Conservation (phyloP, 2,888 invertebrate genomes). For the Bembecia ichneumoniformis region DNA sequence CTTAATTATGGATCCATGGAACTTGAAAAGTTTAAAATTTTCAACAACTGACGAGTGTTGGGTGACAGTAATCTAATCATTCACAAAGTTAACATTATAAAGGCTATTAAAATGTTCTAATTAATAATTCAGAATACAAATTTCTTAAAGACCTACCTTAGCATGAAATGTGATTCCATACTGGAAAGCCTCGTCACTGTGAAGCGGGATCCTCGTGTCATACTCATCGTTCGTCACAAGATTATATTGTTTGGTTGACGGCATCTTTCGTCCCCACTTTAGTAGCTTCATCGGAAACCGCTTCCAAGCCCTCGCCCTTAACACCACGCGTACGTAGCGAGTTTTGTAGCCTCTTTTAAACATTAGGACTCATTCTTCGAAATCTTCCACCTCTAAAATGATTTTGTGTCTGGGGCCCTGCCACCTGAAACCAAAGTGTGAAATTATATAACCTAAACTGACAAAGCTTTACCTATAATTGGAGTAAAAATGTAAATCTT, state of each 20-base stretch:
- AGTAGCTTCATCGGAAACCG: conserved; percentile 57
- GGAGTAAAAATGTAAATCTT: no score
- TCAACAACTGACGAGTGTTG: background rate
- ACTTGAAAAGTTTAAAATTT: no score
- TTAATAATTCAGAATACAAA: no score
- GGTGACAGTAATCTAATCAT: no score
- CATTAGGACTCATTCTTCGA: conserved; percentile 35
- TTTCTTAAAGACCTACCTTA: conserved; percentile 77
- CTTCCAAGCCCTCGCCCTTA: conserved; percentile 49
- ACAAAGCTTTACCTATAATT: no score
- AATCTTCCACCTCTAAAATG: background rate
- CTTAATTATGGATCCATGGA: no score
- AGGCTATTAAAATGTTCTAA: no score
- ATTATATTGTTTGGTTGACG: conserved; percentile 91
- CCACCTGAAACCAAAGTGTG: background rate
- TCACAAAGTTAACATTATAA: no score
- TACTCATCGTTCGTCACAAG: conserved; percentile 96
- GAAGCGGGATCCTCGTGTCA: conserved; percentile 95
- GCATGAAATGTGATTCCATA: conserved; percentile 97
- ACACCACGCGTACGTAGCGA: conserved; percentile 49
- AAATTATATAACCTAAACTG: no score
- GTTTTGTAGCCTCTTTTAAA: conserved; percentile 48
- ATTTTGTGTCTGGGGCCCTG: background rate
- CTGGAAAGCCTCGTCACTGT: conserved; percentile 97
- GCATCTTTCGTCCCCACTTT: conserved; percentile 77